Percentiles rank a stretch among this genome's conserved stretches.
Evolutionary conservation across 2,888 invertebrate genomes (phyloP).

Genomic region (Amphimallon solstitiale): DNA sequence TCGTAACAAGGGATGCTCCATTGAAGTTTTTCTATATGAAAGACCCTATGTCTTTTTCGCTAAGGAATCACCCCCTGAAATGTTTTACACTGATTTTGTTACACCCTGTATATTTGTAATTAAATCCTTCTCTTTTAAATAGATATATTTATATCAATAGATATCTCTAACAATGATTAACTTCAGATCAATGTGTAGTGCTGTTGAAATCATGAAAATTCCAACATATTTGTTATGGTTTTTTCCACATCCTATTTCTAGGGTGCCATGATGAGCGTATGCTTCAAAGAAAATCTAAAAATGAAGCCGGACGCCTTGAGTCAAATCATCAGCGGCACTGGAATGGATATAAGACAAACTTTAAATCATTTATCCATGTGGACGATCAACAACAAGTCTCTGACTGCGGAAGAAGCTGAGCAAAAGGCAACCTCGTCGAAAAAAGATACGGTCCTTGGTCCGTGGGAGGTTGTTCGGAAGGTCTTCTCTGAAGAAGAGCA

Average conservation of each 20-base stretch:
- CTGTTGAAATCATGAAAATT: too few relatives aligned
- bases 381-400: constrained; percentile 68
- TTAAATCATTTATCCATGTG: constrained; percentile 90
- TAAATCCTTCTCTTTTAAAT: too few relatives aligned
- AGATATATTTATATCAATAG: too few relatives aligned
- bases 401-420: constrained; percentile 66
- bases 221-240: too few relatives aligned
- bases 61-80: too few relatives aligned
- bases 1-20: too few relatives aligned
- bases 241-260: constrained; percentile 56
- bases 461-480: constrained; percentile 92
- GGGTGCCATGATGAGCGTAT: constrained; percentile 91
- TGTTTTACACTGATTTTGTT: too few relatives aligned
- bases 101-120: too few relatives aligned
- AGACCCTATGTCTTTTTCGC: too few relatives aligned
- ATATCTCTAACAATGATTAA: too few relatives aligned
- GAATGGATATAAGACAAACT: constrained; percentile 93
- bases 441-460: constrained; percentile 90
- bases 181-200: too few relatives aligned
- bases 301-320: constrained; percentile 79
- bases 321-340: constrained; percentile 86
- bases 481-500: constrained; percentile 87
- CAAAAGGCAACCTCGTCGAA: constrained; percentile 70
- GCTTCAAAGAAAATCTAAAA: constrained; percentile 89
- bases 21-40: too few relatives aligned